Evolutionary conservation across 2,797 vertebrate genomes (phyloP).

Genomic region (Thripadectes ignobilis): DNA sequence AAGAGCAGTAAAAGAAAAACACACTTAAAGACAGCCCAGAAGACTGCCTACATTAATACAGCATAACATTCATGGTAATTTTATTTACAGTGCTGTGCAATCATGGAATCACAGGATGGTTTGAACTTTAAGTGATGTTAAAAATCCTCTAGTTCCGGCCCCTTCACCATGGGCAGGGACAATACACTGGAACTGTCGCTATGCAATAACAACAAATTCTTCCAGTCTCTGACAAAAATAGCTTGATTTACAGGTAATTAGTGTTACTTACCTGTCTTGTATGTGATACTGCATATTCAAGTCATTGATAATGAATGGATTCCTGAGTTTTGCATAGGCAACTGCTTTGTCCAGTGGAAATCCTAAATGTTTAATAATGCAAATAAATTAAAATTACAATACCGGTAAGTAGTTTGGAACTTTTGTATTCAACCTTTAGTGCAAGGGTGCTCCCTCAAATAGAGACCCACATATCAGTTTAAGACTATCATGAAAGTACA

Average conservation of each 20-base stretch:
- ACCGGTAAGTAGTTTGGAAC: not conserved
- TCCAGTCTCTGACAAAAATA: not conserved
- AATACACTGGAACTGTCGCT: not conserved
- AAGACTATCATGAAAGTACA: not conserved
- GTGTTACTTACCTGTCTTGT: constrained; percentile 85
- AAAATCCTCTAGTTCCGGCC: not conserved
- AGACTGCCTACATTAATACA: not conserved
- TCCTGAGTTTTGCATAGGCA: constrained; percentile 89
- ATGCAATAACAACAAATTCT: not conserved
- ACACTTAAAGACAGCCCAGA: not conserved
- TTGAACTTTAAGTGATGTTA: not conserved
- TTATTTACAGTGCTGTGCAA: not conserved
- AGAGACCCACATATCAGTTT: not conserved
- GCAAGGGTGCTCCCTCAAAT: not conserved
- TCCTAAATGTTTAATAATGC: constrained; percentile 70
- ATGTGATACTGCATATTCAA: constrained; percentile 91
- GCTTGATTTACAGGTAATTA: not conserved
- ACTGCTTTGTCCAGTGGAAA: constrained; percentile 93
- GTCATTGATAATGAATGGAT: constrained; percentile 90
- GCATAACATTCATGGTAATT: not conserved
- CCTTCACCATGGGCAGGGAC: not conserved
- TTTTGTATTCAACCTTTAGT: not conserved
- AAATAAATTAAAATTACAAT: not conserved
- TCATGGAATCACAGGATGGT: not conserved
- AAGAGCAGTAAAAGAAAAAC: not conserved